phyloP scores from a whole-genome alignment of 2,797 vertebrate species.

The Cottoperca gobio region DNA sequence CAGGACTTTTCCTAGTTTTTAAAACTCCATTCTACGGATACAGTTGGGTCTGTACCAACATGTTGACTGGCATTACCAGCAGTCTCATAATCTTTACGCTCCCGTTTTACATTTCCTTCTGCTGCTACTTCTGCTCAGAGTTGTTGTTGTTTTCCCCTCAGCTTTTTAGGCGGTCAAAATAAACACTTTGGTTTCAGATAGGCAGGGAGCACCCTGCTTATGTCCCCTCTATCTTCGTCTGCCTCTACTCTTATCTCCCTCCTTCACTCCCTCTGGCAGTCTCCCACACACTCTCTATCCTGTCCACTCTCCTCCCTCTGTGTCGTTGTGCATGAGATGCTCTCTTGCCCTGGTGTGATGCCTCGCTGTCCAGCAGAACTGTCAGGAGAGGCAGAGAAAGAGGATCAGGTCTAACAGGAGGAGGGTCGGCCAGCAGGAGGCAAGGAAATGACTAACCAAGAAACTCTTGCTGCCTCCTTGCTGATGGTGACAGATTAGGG shows the following conservation, averaged over 20 bases:
- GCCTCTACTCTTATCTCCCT: slow-evolving; percentile 9
- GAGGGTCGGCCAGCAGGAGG: neutral
- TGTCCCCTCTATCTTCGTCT: slow-evolving; percentile 6
- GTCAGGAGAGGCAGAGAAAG: neutral
- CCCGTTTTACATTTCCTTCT: slow-evolving; percentile 1
- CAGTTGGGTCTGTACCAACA: neutral
- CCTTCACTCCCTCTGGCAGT: slow-evolving; percentile 10
- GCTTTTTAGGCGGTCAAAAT: slow-evolving; percentile 2
- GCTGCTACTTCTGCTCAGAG: neutral
- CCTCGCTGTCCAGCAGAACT: slow-evolving; percentile 15
- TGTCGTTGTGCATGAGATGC: slow-evolving; percentile 14
- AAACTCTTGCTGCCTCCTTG: slow-evolving; percentile 8
- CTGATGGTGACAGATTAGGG: slow-evolving; percentile 46
- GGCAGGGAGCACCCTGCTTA: neutral
- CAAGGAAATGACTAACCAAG: slow-evolving; percentile 3
- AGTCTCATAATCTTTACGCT: neutral
- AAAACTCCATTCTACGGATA: neutral
- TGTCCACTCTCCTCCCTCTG: slow-evolving; percentile 9
- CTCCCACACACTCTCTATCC: slow-evolving; percentile 6
- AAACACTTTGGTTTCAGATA: slow-evolving; percentile 6
- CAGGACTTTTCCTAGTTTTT: too few relatives aligned
- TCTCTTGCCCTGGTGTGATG: neutral
- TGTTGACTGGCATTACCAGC: neutral
- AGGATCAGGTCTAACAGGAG: slow-evolving; percentile 15
- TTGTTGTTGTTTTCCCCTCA: neutral